phyloP scores from a whole-genome alignment of 2,888 invertebrate genomes.

The Drosophila demipolita region DNA sequence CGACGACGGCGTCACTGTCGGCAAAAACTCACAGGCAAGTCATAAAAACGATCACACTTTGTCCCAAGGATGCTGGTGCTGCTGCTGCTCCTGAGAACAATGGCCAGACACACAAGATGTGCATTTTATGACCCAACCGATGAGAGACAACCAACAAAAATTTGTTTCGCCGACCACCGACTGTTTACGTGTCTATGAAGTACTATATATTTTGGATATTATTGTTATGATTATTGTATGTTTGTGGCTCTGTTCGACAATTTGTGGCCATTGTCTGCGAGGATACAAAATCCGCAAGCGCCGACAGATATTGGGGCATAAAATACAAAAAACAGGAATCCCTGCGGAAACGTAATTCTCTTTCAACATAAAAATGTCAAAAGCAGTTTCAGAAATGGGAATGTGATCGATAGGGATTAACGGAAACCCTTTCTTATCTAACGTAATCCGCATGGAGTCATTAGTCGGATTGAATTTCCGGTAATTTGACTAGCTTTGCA shows the following conservation, averaged over 20 bases:
- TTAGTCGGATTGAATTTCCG: constrained; percentile 68
- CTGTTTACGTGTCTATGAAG: constrained; percentile 55
- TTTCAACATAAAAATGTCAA: constrained; percentile 41
- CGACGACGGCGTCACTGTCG: constrained; percentile 65
- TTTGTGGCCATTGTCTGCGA: constrained; percentile 60
- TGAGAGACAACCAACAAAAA: constrained; percentile 24
- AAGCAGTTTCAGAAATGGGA: constrained; percentile 14
- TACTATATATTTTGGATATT: constrained; percentile 35
- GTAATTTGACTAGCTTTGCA: constrained; percentile 73
- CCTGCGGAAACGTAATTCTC: constrained; percentile 16
- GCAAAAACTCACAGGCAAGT: constrained; percentile 73
- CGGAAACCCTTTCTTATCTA: constrained; percentile 53
- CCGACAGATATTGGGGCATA: constrained; percentile 38
- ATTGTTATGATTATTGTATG: constrained; percentile 77
- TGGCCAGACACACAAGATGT: constrained; percentile 43
- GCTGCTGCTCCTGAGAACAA: constrained; percentile 54
- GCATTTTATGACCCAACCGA: constrained; percentile 61
- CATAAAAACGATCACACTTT: constrained; percentile 80
- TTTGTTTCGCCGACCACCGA: constrained; percentile 61
- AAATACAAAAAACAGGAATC: constrained; percentile 44
- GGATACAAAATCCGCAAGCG: constrained; percentile 58
- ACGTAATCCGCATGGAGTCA: constrained; percentile 50
- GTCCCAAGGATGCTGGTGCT: constrained; percentile 54
- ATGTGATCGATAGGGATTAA: constrained; percentile 4
- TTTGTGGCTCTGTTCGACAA: constrained; percentile 66